Base-by-base conservation (phyloP, 2,113 vertebrate genomes). In the Sterna hirundo region DNA sequence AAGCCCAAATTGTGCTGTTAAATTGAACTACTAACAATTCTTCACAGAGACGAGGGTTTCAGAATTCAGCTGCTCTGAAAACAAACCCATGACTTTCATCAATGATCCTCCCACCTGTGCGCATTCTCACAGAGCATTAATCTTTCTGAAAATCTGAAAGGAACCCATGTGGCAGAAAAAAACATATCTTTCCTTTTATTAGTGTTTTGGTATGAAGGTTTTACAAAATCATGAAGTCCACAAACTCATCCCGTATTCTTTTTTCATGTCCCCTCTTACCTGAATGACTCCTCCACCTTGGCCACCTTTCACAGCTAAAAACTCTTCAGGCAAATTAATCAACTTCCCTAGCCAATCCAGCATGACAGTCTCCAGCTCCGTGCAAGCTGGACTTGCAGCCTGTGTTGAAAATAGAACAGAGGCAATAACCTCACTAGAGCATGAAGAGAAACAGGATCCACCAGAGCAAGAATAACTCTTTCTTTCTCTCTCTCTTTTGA, bases 261-360 rank as follows among this genome's bases (percentile, higher is more conserved):
- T 83, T 62, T 66, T 15, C 42, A 62, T 13, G 2, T 68, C 34
- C 5, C 4, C 15, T 80, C 80, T 97, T 97, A 99, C 99, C 99
- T 99, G 99, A 96, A 99, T 99, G 88, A 99, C 99, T 13, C 99
- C 99, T 55, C 99, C 99, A 27, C 99, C 99, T 62, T 96, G 95
- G 13, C 99, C 98, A 4, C 94, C 60, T 7, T 96, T 98, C 27
- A 97, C 99, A 15, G 99, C 98, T 94, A 99, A 91, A 96, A 99
- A 99, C 4, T 97, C 97, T n/a, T 98, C 98, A 1, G 99, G 99
- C 76, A 99, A 98, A 46, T 98, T 95, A 72, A 99, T 95, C 99
- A 99, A 99, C 97, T 99, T 99, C 19, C 99, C 99, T 15, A 99
- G 98, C 99, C 99, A 99, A 89, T 99, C 99, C 93, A 99, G 88